These are phyloP conservation scores for Brachionus rotundiformis DNA, from an alignment of 1,140 invertebrate genomes.

Conservation along the genomic window DNA sequence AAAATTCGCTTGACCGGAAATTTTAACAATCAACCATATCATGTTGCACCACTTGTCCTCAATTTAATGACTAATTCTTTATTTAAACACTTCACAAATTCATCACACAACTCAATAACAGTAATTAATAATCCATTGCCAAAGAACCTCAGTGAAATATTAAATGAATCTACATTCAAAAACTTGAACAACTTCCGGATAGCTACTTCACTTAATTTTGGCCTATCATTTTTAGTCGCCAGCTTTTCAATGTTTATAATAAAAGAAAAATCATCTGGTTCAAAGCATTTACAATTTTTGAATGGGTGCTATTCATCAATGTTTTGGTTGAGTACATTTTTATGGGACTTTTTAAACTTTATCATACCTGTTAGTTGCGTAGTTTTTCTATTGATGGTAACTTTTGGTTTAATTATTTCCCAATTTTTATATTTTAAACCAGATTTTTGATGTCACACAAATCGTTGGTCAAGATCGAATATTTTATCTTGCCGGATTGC, in stretches of 20 bases:
- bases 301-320: conserved; percentile 69
- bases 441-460: conserved; percentile 1
- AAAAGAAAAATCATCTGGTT: conserved; percentile 39
- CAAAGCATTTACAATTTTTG: conserved; percentile 54
- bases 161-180: neutral
- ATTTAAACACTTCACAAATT: conserved; percentile 6
- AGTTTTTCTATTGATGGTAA: conserved; percentile 52
- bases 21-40: conserved; percentile 51
- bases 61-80: conserved; percentile 25
- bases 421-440: neutral
- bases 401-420: neutral
- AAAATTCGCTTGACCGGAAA: neutral
- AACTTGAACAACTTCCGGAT: conserved; percentile 10
- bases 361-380: conserved; percentile 57
- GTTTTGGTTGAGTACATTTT: conserved; percentile 73
- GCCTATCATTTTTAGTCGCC: conserved; percentile 35
- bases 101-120: neutral
- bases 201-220: neutral
- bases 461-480: neutral
- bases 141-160: neutral
- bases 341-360: conserved; percentile 71
- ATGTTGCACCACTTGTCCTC: neutral
- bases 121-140: conserved; percentile 47
- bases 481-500: conserved; percentile 54
- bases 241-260: conserved; percentile 42